Evolutionary conservation across 1,140 invertebrate species (phyloP).

Genomic region (Trichonephila inaurata): DNA sequence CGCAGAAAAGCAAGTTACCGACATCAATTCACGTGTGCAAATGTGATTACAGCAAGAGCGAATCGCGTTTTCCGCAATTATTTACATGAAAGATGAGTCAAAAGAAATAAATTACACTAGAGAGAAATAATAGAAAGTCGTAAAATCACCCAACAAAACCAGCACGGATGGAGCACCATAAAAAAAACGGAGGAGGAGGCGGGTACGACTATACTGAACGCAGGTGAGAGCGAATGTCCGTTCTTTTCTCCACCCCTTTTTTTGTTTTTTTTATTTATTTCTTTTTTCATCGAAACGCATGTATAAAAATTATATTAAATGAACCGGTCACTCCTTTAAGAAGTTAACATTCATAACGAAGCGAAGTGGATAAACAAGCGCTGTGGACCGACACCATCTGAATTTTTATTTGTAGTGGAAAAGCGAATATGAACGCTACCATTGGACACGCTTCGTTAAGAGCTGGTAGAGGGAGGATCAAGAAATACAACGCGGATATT

Average conservation of each 20-base stretch:
- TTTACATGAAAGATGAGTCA: conserved; percentile 73
- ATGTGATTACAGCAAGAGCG: conserved; percentile 57
- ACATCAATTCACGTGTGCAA: conserved; percentile 52
- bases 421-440: conserved; percentile 12
- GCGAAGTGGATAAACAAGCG: not conserved
- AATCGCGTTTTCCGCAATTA: conserved; percentile 66
- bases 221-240: conserved; percentile 48
- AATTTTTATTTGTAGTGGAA: not conserved
- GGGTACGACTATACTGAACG: conserved; percentile 39
- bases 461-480: conserved; percentile 22
- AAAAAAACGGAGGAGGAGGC: conserved; percentile 45
- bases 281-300: conserved; percentile 27
- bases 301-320: conserved; percentile 45
- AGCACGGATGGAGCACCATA: conserved; percentile 43
- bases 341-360: conserved; percentile 32
- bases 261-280: not conserved
- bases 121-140: conserved; percentile 63
- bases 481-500: not conserved
- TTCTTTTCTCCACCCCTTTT: conserved; percentile 41
- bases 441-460: conserved; percentile 47
- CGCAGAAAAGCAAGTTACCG: not conserved
- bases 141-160: conserved; percentile 71
- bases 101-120: conserved; percentile 67
- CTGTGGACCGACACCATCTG: not conserved
- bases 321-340: conserved; percentile 22